These are phyloP conservation scores for Lydus trimaculatus DNA, from an alignment of 2,888 invertebrate genomes.

Conservation along the genomic window DNA sequence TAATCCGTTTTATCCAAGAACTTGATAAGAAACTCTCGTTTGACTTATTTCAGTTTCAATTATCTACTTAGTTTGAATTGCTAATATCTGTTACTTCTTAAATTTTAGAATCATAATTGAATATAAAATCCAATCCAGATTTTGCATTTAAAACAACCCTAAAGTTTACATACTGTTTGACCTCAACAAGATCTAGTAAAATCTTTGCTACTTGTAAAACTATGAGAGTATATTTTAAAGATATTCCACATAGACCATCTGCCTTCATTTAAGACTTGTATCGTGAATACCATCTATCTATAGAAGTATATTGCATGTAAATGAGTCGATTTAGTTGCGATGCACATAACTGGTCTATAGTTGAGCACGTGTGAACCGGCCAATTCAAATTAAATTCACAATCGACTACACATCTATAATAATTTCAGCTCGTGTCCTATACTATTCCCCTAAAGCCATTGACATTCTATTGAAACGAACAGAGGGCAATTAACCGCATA, in stretches of 20 bases:
- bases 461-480: constrained; percentile 43
- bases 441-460: constrained; percentile 31
- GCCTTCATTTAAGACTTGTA: background rate
- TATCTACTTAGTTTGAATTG: constrained; percentile 29
- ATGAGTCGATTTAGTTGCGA: background rate
- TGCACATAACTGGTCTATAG: background rate
- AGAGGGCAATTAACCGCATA: constrained; percentile 41
- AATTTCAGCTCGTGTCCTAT: constrained; percentile 33
- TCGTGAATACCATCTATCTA: background rate
- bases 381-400: constrained; percentile 34
- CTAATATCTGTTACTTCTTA: constrained; percentile 26
- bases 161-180: too few species aligned
- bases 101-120: constrained; percentile 26
- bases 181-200: too few species aligned
- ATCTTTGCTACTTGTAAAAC: background rate
- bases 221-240: background rate
- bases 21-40: constrained; percentile 26
- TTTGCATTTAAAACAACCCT: constrained; percentile 29
- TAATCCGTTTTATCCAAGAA: constrained; percentile 21
- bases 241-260: background rate
- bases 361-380: constrained; percentile 15
- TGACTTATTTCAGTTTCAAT: constrained; percentile 22
- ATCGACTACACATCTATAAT: constrained; percentile 38
- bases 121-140: constrained; percentile 30
- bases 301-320: background rate